These are phyloP conservation scores for Microcebus jonahi DNA, from an alignment of 2,113 vertebrate genomes.

Conservation along the genomic window DNA sequence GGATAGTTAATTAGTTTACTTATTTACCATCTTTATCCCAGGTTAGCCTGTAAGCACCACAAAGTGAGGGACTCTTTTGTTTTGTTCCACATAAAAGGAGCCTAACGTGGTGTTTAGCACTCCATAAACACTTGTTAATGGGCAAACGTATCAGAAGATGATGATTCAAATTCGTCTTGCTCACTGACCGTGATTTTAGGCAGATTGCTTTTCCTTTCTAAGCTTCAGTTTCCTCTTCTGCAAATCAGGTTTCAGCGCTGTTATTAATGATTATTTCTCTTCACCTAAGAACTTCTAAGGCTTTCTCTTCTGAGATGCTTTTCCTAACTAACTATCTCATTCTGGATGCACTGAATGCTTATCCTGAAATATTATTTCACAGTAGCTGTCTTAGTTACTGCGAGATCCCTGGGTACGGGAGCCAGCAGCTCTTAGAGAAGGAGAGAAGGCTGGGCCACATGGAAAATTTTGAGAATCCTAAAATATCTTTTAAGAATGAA, in stretches of 20 bases:
- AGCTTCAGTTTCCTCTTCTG: background rate
- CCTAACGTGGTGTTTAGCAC: fast-evolving
- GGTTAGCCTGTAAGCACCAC: background rate
- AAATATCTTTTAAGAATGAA: constrained; percentile 2
- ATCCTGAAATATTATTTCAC: background rate
- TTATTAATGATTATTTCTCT: background rate
- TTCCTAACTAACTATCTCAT: background rate
- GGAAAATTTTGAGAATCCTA: background rate
- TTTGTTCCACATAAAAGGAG: background rate
- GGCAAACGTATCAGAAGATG: background rate
- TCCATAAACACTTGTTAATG: background rate
- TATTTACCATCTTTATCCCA: background rate
- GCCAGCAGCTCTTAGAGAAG: background rate
- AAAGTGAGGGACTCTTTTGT: background rate
- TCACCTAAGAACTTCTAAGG: background rate
- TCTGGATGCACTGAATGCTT: background rate
- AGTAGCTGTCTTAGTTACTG: background rate
- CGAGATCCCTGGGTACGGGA: background rate
- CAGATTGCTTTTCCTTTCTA: background rate
- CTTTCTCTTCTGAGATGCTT: background rate
- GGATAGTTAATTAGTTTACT: too few relatives aligned
- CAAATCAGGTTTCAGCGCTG: background rate
- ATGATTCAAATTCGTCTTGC: background rate
- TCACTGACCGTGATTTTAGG: background rate
- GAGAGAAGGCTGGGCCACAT: background rate